A percentile compares a stretch with the other conserved stretches of the same genome.
phyloP scores from a whole-genome alignment of 1,140 invertebrate genomes.

The Drosophila ohnishii region DNA sequence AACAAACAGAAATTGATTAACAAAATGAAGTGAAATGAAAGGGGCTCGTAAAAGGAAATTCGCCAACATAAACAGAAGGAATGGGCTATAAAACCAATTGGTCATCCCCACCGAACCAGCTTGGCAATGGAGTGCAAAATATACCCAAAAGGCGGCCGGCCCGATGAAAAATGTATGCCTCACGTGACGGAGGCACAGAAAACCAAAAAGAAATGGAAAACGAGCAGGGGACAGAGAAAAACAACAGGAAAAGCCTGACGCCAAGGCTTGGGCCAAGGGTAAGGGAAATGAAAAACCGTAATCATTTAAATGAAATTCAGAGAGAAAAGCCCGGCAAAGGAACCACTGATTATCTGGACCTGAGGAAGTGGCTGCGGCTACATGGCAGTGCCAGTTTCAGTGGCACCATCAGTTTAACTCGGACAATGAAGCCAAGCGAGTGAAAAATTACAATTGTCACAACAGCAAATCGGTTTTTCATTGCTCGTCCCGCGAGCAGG shows the following conservation, averaged over 20 bases:
- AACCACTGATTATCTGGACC: constrained; percentile 43
- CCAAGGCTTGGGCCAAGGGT: constrained; percentile 4
- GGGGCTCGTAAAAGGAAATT: constrained; percentile 65
- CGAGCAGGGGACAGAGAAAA: constrained; percentile 12
- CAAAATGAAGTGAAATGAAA: constrained; percentile 73
- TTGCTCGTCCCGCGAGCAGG: constrained; percentile 44
- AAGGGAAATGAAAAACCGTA: constrained; percentile 56
- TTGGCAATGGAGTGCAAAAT: constrained; percentile 72
- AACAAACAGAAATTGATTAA: constrained; percentile 67
- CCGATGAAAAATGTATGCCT: constrained; percentile 71
- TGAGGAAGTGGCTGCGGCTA: constrained; percentile 31
- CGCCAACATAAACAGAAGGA: constrained; percentile 41
- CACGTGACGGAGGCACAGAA: constrained; percentile 39
- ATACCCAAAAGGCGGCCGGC: constrained; percentile 53
- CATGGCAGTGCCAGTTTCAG: constrained; percentile 21
- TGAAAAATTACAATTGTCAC: constrained; percentile 81
- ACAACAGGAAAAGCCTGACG: constrained; percentile 4
- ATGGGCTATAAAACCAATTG: constrained; percentile 68
- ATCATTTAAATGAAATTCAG: constrained; percentile 74
- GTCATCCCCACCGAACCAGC: constrained; percentile 50
- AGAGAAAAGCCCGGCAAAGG: constrained; percentile 20
- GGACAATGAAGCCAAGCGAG: constrained; percentile 71
- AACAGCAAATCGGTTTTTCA: constrained; percentile 79
- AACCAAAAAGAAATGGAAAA: background rate
- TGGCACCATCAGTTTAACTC: constrained; percentile 46